Evolutionary conservation across 1,140 invertebrate genomes (phyloP).

Genomic region (Drosophila oshimai): DNA sequence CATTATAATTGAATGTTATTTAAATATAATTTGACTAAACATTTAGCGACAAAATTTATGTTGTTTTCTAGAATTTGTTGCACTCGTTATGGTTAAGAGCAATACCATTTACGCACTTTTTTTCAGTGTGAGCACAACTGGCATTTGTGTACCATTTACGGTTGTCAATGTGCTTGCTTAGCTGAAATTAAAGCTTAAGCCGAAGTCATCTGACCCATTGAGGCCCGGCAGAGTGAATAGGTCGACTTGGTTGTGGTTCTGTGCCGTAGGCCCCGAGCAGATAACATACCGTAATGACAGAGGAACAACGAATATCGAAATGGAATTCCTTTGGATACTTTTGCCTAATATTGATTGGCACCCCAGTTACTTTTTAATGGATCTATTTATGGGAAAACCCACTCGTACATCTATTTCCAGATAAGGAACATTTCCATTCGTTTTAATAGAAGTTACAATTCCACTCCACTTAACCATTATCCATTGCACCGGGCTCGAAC

Average conservation of each 20-base stretch:
- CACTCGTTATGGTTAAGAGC: too few relatives aligned
- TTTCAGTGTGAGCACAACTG: conserved; percentile 21
- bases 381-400: conserved; percentile 21
- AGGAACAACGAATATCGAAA: conserved; percentile 12
- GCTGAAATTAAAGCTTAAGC: conserved; percentile 43
- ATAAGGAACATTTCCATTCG: conserved; percentile 6
- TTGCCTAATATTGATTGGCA: conserved; percentile 19
- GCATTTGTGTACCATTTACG: conserved; percentile 49
- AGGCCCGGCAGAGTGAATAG: neutral
- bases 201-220: conserved; percentile 7
- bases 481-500: conserved; percentile 11
- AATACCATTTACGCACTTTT: too few relatives aligned
- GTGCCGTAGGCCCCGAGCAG: neutral
- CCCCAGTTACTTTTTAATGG: neutral
- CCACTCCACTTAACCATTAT: conserved; percentile 47
- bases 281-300: conserved; percentile 39
- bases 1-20: too few relatives aligned
- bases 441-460: conserved; percentile 44
- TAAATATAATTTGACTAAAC: too few relatives aligned
- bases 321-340: conserved; percentile 5
- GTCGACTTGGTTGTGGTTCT: neutral
- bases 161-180: conserved; percentile 63
- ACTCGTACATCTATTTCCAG: conserved; percentile 7
- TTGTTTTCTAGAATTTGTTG: too few relatives aligned
- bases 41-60: too few relatives aligned